phyloP scores from a whole-genome alignment of 1,140 invertebrate genomes.

The Monochamus saltuarius region DNA sequence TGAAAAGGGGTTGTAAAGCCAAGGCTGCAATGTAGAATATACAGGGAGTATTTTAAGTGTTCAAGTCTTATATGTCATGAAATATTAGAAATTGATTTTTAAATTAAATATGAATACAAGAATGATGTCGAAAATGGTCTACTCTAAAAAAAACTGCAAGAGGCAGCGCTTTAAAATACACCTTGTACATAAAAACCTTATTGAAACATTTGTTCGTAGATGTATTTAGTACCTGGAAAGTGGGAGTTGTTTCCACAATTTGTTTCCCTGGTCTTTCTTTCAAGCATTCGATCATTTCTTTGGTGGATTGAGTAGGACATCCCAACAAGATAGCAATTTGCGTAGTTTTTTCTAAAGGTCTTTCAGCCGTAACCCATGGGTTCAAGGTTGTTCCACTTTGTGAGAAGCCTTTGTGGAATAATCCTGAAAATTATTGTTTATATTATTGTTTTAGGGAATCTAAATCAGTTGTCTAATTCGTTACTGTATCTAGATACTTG shows the following conservation, averaged over 20 bases:
- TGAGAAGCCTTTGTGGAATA: constrained; percentile 72
- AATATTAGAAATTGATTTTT: no score
- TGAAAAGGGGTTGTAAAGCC: constrained; percentile 51
- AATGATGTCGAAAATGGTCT: no score
- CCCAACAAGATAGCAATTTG: constrained; percentile 58
- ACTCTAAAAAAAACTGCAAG: no score
- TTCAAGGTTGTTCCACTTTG: constrained; percentile 75
- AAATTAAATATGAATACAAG: no score
- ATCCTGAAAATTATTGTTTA: constrained; percentile 55
- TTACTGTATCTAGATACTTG: no score
- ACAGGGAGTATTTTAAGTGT: no score
- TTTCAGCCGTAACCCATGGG: constrained; percentile 64
- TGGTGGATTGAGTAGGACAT: constrained; percentile 53
- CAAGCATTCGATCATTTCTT: constrained; percentile 59
- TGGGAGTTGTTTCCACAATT: constrained; percentile 42
- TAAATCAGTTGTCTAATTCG: no score
- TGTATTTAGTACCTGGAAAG: no score
- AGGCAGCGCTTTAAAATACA: no score
- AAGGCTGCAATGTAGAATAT: constrained; percentile 38
- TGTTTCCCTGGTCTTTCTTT: constrained; percentile 54
- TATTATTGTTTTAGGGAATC: no score
- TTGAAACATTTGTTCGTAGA: constrained; percentile 30
- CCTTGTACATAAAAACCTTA: no score
- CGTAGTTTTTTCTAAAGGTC: constrained; percentile 57
- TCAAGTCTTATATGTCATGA: no score